These are phyloP conservation scores for Plectrocnemia conspersa DNA, from an alignment of 1,140 invertebrate species.

Conservation along the genomic window DNA sequence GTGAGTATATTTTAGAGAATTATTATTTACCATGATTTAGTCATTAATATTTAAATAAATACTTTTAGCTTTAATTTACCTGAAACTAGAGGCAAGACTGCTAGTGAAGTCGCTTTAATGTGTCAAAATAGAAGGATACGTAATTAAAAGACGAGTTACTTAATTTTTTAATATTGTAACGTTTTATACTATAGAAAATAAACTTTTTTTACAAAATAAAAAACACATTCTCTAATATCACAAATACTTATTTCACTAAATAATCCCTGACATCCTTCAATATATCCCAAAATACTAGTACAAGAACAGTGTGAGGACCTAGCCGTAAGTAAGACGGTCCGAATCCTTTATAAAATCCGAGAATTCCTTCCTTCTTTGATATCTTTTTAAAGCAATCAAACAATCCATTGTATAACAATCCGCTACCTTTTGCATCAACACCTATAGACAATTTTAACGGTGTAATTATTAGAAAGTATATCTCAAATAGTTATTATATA, in stretches of 20 bases:
- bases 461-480: no score
- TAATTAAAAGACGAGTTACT: no score
- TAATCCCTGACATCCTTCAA: constrained; percentile 53
- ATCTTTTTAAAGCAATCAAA: constrained; percentile 77
- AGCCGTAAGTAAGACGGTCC: constrained; percentile 78
- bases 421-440: constrained; percentile 61
- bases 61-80: constrained; percentile 48
- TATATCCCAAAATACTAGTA: constrained; percentile 82
- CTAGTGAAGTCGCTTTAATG: constrained; percentile 52
- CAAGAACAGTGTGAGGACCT: constrained; percentile 81
- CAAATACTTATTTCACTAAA: background rate
- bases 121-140: background rate
- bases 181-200: no score
- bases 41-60: background rate
- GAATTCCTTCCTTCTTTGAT: constrained; percentile 65
- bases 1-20: constrained; percentile 40
- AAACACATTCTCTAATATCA: background rate
- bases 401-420: constrained; percentile 70
- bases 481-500: constrained; percentile 39
- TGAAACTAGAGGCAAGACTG: constrained; percentile 63
- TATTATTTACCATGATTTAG: no score
- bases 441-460: constrained; percentile 55
- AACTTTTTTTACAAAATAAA: background rate
- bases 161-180: no score
- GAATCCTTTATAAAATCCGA: constrained; percentile 83